Percentiles rank a stretch among this genome's conserved stretches.
Evolutionary conservation across 2,888 invertebrate species (phyloP).

Genomic region (Dysmachus trigonus): DNA sequence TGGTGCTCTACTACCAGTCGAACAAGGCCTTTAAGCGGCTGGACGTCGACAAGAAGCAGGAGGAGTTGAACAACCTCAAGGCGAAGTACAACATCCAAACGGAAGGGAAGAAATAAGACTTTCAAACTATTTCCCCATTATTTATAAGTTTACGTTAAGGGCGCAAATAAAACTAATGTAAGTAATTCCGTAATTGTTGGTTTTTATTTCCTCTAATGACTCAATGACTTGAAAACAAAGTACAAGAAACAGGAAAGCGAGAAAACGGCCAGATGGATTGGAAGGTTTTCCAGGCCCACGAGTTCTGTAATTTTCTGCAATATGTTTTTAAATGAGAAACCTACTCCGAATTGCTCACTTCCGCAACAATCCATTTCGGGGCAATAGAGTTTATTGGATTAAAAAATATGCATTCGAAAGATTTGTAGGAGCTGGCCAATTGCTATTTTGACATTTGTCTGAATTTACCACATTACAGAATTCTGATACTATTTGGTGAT

Average conservation of each 20-base stretch:
- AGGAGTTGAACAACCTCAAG: conserved; percentile 94
- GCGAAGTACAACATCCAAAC: conserved; percentile 87
- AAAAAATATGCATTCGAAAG: background rate
- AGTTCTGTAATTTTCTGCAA: background rate
- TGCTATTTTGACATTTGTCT: background rate
- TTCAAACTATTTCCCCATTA: background rate
- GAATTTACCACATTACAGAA: background rate
- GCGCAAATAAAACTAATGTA: background rate
- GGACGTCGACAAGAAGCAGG: conserved; percentile 94
- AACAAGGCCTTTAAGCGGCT: conserved; percentile 95
- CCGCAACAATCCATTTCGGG: background rate
- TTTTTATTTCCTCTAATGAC: background rate
- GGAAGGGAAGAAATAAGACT: conserved; percentile 65
- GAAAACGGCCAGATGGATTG: background rate
- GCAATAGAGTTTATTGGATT: background rate
- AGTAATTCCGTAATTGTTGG: background rate
- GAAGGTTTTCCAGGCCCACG: background rate
- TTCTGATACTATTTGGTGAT: background rate
- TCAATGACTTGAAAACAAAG: background rate
- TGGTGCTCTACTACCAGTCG: conserved; percentile 98
- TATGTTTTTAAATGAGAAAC: background rate
- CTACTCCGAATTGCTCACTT: background rate
- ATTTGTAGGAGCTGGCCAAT: background rate
- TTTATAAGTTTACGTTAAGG: background rate
- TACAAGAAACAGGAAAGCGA: background rate